Evolutionary conservation across 2,113 vertebrate genomes (phyloP), one percentile per base, ranked within the genome.

Genomic region (Aepyceros melampus): DNA sequence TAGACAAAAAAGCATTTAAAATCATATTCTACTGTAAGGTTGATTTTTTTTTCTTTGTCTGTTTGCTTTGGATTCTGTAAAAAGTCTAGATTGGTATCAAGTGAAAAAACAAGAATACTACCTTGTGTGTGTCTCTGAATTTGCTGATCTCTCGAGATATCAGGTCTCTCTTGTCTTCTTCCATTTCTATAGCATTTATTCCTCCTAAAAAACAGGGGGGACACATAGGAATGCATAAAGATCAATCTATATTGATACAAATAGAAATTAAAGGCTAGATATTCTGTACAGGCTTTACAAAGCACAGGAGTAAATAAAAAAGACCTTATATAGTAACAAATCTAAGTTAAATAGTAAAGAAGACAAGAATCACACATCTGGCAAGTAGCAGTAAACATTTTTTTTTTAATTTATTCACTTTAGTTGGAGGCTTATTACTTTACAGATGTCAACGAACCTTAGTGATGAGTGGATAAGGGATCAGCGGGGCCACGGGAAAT

Each of bases 141-240:
- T 99, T 99, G 99, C 99, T 99, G 99, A 99, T 99, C 99, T 99
- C 99, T 99, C 99, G 99, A 97, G 99, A 99, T 99, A 99, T 99
- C 99, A 99, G 99, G 99, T 99, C 99, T 99, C 99, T 99, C 99
- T 99, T 99, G 99, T 99, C 99, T 98, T 99, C 99, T 98, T 99
- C 99, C 99, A 99, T 99, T 99, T 99, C 99, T 98, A 99, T 99
- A 97, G 99, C 99, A 99, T 99, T 99, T 98, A 99, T 99, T 99
- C 99, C 98, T 99, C 99, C 99, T 99, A 97, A 98, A 99, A 98
- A 96, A 98, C 93, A 99, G 96, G 58, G 27, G 95, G 93, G 79
- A 98, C 85, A 99, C 91, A 95, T 98, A 91, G 94, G 95, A 99
- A 98, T 97, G 90, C 98, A 98, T 98, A 98, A 98, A 98, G 53